Base-by-base conservation (phyloP, 2,888 invertebrate genomes). In the Kryphioiulus occultus region DNA sequence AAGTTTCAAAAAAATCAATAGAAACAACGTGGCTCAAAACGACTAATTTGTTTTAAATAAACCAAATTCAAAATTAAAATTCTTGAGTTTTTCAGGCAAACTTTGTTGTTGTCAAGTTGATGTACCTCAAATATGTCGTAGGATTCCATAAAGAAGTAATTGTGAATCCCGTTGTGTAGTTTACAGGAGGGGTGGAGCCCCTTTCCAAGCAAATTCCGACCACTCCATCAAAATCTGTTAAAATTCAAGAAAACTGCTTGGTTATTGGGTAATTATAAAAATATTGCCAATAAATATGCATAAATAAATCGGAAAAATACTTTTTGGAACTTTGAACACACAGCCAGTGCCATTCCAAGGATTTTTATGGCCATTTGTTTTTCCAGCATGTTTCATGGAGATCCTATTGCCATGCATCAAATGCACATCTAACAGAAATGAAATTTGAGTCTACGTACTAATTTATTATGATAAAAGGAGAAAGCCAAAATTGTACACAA, bases 261-360 rank as follows among this genome's bases (percentile, higher is more conserved):
- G 19, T n/a, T 3, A 59, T n/a, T n/a, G 35, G n/a, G n/a, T 59
- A 19, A 59, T 59, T 1, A n/a, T n/a, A n/a, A 59, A 59, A 59
- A 12, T 59, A 59, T 59, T 59, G 17, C n/a, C 9, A 59, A n/a
- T 59, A n/a, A 59, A 59, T 59, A 2, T 1, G n/a, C n/a, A n/a
- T 35, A 30, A 82, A 59, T 39, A 35, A 59, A 10, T 85, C 12
- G 1, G 88, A 89, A 89, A 88, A 92, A 91, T 91, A 93, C 93
- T 93, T 90, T 94, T 93, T 5, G 93, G 93, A 85, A 94, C 92
- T 91, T 94, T 94, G 91, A 99, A 98, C 84, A 99, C 99, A 92
- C 99, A 98, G 0, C 99, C 99, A 17, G 98, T 96, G 47, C 98
- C 98, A n/a, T 95, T 95, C 99, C 99, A 99, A 0, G 96, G 94